Percentiles rank a stretch among this genome's conserved stretches.
These are phyloP conservation scores for Cremastinae sp. DNA, from an alignment of 2,888 invertebrate species.

Conservation along the genomic window DNA sequence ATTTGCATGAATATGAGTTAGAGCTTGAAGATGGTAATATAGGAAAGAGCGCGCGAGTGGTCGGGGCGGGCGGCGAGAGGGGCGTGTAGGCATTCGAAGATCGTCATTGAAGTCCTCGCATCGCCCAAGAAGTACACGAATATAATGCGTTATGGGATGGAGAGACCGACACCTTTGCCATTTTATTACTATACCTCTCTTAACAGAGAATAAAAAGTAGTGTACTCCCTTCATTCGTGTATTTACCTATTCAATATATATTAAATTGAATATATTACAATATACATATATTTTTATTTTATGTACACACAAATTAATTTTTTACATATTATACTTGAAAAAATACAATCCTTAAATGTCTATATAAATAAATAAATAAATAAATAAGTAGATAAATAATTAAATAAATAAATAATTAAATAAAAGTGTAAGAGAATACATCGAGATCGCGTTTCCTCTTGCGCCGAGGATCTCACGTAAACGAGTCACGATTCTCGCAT, in stretches of 20 bases:
- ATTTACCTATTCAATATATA: too few relatives aligned
- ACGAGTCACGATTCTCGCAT: constrained; percentile 64
- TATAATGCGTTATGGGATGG: constrained; percentile 44
- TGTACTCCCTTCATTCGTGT: too few relatives aligned
- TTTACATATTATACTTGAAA: too few relatives aligned
- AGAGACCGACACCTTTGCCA: too few relatives aligned
- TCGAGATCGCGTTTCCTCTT: constrained; percentile 41
- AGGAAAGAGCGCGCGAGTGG: constrained; percentile 18
- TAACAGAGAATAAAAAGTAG: too few relatives aligned
- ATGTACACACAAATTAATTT: neutral
- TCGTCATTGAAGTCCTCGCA: constrained; percentile 30
- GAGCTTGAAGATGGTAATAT: neutral
- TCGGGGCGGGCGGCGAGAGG: constrained; percentile 46
- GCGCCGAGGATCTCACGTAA: constrained; percentile 56
- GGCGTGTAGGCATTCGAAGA: constrained; percentile 56
- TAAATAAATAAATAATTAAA: neutral
- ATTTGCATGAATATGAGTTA: constrained; percentile 55
- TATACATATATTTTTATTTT: constrained; percentile 10
- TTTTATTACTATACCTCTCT: neutral
- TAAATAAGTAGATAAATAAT: neutral
- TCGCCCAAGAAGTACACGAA: constrained; percentile 29
- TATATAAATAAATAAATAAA: neutral
- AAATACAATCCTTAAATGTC: neutral
- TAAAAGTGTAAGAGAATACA: constrained; percentile 18
- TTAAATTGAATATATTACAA: neutral